A percentile compares a stretch with the other conserved stretches of the same genome.
Conservation (phyloP, 1,140 invertebrate species). For the Nomia melanderi region DNA sequence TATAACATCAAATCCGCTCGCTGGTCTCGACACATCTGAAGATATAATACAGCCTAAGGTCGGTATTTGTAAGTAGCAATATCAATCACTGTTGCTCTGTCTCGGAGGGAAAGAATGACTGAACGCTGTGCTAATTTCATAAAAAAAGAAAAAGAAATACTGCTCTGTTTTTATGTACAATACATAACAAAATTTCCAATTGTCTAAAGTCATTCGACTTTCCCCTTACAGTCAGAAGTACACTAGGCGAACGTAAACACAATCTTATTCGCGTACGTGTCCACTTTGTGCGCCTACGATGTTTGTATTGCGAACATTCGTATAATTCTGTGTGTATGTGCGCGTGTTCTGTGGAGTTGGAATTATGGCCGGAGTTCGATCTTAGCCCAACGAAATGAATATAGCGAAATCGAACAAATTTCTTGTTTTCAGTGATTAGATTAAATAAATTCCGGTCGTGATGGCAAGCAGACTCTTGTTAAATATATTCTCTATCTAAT, state of each 20-base stretch:
- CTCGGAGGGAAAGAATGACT: slow-evolving; percentile 48
- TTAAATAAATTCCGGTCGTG: not conserved
- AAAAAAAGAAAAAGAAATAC: not conserved
- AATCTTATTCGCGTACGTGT: slow-evolving; percentile 18
- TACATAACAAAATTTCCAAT: not conserved
- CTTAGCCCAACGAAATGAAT: not conserved
- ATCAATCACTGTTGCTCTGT: slow-evolving; percentile 44
- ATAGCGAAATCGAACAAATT: too few species aligned
- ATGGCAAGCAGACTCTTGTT: too few species aligned
- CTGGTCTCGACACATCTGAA: slow-evolving; percentile 83
- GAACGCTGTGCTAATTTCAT: not conserved
- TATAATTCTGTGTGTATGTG: slow-evolving; percentile 33
- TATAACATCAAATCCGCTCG: slow-evolving; percentile 87
- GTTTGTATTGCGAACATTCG: slow-evolving; percentile 15
- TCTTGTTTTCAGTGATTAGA: not conserved
- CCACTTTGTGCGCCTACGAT: slow-evolving; percentile 6
- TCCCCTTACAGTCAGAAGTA: slow-evolving; percentile 9
- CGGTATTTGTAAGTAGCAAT: slow-evolving; percentile 71
- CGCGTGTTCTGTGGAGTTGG: slow-evolving; percentile 11
- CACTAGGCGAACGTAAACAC: slow-evolving; percentile 16
- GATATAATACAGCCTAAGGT: slow-evolving; percentile 82
- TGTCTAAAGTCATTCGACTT: slow-evolving; percentile 24
- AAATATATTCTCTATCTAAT: not conserved
- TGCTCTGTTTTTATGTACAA: not conserved
- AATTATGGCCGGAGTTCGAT: not conserved